Base-by-base conservation (phyloP, 2,797 vertebrate species). In the Darevskia nairensis region DNA sequence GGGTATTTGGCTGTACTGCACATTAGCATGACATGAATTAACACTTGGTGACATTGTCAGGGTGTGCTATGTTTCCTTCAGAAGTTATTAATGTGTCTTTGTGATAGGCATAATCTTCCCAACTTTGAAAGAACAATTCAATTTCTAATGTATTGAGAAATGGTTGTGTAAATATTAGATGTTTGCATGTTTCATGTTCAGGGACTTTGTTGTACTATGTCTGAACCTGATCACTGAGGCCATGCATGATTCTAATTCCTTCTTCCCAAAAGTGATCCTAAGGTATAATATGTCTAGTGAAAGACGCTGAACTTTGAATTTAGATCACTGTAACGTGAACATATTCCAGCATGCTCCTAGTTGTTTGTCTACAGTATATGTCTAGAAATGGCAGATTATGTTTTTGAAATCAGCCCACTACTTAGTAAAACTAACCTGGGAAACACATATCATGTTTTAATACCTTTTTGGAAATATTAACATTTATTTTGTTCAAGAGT, bases 401-500 rank as follows among this genome's bases (percentile, higher is more conserved):
- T 87, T 86, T 23, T 77, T 44, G 17, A 66, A 88, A 90, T 46
- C 1, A 1, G 1, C 11, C 79, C 86, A 19, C 3, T 64, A 68
- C 81, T 84, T 8, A 2, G 82, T 10, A 2, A 5, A 85, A 59
- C 7, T 64, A 0, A 50, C 66, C 0, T 84, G 29, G 5, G 1
- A 44, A 13, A 76, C 77, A 86, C 44, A 32, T 69, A 25, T 0
- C 0, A 0, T 7, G 2, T 1, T 0, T 41, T 19, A 3, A 41
- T 72, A 4, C 17, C 88, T 90, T 61, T 88, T 46, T 19, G 55
- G 71, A 77, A 88, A n/a, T 66, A 85, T 27, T 59, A 44, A 6
- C n/a, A 61, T 82, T 55, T 25, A 35, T 39, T 74, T 84, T 85
- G 35, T 77, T 35, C 81, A 77, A 50, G 59, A 78, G 46, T 0